A percentile compares a stretch with the other conserved stretches of the same genome.
These are phyloP conservation scores for Punctoribates punctum DNA, from an alignment of 2,888 invertebrate species.

Conservation along the genomic window DNA sequence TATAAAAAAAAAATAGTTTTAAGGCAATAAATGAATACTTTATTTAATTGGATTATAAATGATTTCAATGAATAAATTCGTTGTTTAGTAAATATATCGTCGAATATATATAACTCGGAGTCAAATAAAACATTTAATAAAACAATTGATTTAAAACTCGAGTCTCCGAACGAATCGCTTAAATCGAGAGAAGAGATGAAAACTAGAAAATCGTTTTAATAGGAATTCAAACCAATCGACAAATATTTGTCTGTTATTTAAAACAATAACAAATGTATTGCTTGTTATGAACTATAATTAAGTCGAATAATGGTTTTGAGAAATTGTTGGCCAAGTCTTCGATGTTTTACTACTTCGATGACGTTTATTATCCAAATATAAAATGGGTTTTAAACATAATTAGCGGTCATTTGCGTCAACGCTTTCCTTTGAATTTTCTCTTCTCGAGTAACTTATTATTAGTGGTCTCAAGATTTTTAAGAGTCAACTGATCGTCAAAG, in stretches of 20 bases:
- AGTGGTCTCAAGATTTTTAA: conserved; percentile 86
- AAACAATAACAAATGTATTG: neutral
- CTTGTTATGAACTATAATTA: neutral
- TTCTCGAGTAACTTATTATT: conserved; percentile 89
- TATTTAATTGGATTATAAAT: too few species aligned
- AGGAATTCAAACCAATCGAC: neutral
- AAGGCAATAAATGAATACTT: too few species aligned
- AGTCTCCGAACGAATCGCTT: too few species aligned
- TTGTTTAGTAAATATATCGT: too few species aligned
- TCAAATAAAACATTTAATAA: too few species aligned
- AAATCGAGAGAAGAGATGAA: neutral
- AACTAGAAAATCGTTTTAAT: neutral
- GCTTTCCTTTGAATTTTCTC: conserved; percentile 55
- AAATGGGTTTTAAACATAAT: neutral
- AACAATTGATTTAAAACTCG: too few species aligned
- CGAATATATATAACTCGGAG: too few species aligned
- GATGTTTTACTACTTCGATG: neutral
- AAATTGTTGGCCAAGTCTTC: neutral
- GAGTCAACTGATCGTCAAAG: conserved; percentile 82
- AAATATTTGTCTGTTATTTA: neutral
- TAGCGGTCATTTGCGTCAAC: neutral
- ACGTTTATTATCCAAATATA: neutral
- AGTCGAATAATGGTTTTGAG: neutral
- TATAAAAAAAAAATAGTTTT: too few species aligned
- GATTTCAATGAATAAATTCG: too few species aligned